Conservation (phyloP, 2,113 vertebrate species). For the Anhinga rufa region DNA sequence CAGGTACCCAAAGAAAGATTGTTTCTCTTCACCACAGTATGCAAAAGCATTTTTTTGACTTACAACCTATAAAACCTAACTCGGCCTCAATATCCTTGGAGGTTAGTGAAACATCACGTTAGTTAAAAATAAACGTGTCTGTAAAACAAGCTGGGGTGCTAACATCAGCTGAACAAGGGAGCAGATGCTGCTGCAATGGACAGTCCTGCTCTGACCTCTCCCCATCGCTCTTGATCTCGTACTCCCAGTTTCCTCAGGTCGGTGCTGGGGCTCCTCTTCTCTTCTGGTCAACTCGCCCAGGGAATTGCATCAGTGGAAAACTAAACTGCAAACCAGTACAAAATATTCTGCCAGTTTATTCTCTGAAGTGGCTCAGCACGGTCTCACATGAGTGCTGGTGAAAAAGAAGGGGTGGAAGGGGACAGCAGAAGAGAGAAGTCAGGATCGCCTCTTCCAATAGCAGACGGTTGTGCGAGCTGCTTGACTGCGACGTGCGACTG, state of each 20-base stretch:
- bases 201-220: not conserved
- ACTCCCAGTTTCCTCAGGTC: not conserved
- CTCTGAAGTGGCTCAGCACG: not conserved
- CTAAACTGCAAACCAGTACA: not conserved
- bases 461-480: not conserved
- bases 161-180: not conserved
- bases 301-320: not conserved
- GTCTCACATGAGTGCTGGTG: not conserved
- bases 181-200: not conserved
- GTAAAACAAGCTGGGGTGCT: not conserved
- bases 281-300: not conserved
- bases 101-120: not conserved
- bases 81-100: not conserved
- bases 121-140: not conserved
- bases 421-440: not conserved
- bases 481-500: rapidly evolving
- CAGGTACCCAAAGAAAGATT: not conserved
- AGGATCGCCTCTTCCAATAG: not conserved
- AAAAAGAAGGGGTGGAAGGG: not conserved
- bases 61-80: not conserved
- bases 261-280: not conserved
- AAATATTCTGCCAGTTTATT: not conserved
- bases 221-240: not conserved
- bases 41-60: not conserved
- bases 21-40: not conserved